A percentile compares a stretch with the other conserved stretches of the same genome.
Conservation (phyloP, 2,797 vertebrate species). For the Hirundo rustica region DNA sequence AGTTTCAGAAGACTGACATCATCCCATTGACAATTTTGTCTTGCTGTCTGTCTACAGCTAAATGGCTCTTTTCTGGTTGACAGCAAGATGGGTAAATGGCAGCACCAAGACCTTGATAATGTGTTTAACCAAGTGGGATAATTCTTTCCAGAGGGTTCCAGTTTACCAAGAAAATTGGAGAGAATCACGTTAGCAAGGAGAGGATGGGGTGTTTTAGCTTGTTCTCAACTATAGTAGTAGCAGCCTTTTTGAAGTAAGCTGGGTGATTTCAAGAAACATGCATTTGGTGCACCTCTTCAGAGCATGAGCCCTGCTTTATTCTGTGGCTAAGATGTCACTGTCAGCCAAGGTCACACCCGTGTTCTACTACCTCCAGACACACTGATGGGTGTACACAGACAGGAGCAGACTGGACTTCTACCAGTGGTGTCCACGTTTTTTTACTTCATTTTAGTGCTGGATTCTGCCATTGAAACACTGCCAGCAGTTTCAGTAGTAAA, state of each 20-base stretch:
- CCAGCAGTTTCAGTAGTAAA: neutral
- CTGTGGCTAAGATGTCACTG: neutral
- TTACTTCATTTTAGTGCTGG: neutral
- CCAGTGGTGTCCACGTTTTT: neutral
- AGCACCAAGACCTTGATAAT: neutral
- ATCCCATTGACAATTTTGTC: neutral
- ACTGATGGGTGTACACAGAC: neutral
- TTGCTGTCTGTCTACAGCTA: neutral
- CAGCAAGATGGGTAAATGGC: neutral
- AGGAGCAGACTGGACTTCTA: neutral
- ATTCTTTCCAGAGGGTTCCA: neutral
- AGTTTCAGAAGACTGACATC: neutral
- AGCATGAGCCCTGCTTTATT: neutral
- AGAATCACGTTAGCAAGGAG: neutral
- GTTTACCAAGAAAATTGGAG: neutral
- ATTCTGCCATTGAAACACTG: neutral
- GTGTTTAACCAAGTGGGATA: neutral
- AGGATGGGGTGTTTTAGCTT: neutral
- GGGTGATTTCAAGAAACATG: neutral
- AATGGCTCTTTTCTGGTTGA: neutral
- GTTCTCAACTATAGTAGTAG: neutral
- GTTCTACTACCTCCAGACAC: neutral
- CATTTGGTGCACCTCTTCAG: neutral
- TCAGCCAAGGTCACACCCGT: neutral
- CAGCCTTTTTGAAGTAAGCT: neutral